These are phyloP conservation scores for Rhagoletis zephyria DNA, from an alignment of 1,140 invertebrate species.

Conservation along the genomic window DNA sequence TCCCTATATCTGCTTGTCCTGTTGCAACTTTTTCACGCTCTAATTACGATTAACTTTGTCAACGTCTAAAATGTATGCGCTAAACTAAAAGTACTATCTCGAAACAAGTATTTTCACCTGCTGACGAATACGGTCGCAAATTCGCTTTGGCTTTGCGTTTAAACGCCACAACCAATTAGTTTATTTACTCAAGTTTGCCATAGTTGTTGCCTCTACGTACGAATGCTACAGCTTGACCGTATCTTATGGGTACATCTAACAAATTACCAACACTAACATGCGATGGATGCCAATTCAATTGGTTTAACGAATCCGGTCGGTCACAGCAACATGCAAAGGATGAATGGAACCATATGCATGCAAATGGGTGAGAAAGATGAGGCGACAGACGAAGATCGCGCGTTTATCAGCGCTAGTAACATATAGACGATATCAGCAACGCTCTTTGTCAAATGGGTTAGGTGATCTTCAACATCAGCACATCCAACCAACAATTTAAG, in stretches of 20 bases:
- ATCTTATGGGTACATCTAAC: conserved; percentile 44
- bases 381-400: neutral
- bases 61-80: neutral
- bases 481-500: neutral
- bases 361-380: neutral
- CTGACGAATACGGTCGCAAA: neutral
- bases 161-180: neutral
- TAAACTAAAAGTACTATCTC: neutral
- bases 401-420: conserved; percentile 14
- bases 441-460: conserved; percentile 8
- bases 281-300: neutral
- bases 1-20: neutral
- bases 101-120: neutral
- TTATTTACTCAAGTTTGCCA: conserved; percentile 23
- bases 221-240: neutral
- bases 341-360: conserved; percentile 13
- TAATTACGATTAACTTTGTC: neutral
- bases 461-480: conserved; percentile 9
- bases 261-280: conserved; percentile 30
- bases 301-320: neutral
- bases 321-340: neutral
- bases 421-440: neutral
- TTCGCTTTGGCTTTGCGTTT: neutral
- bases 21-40: neutral
- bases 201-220: neutral